Evolutionary conservation across 2,888 invertebrate genomes (phyloP), one percentile per base, ranked within the genome.

Genomic region (Patella ulyssiponensis): DNA sequence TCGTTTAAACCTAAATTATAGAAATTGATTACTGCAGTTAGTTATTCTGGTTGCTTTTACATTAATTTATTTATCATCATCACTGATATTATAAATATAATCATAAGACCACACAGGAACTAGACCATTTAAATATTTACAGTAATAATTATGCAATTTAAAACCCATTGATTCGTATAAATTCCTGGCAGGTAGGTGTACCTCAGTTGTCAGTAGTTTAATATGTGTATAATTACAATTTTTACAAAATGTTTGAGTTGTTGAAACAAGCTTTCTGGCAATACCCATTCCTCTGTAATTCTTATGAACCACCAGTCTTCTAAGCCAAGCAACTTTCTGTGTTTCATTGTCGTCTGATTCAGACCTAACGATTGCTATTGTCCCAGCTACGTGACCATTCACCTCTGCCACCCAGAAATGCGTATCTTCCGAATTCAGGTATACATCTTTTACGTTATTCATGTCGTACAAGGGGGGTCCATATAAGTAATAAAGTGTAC

Each of bases 151-250:
- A 23, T 70, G 71, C 33, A 79, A 76, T 12, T 70, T 51, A 74
- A 84, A 84, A 3, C 84, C 84, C 54, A 80, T 64, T 27, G 27
- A 74, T 17, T 53, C 72, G 74, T 83, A 84, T 69, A 84, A 74
- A 23, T 77, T 75, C 14, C 83, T 71, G 1, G 84, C 83, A n/a
- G 84, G 80, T 69, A 81, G 76, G 33, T 85, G 85, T 5, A 82
- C 79, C 74, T 82, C 81, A 23, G 85, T 85, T 2, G 85, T 85
- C 4, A 85, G 83, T n/a, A 85, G 73, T 54, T 81, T 79, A 15
- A 85, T 77, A 15, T 64, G 70, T 23, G 78, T 69, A 69, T 84
- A 85, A n/a, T 77, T 69, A 11, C 71, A 73, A 15, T 69, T 51
- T 56, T 54, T 75, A 73, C 83, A 84, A 70, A 85, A 85, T 23